A percentile compares a stretch with the other conserved stretches of the same genome.
Conservation (phyloP, 2,888 invertebrate genomes). For the Pristionchus arcanus region DNA sequence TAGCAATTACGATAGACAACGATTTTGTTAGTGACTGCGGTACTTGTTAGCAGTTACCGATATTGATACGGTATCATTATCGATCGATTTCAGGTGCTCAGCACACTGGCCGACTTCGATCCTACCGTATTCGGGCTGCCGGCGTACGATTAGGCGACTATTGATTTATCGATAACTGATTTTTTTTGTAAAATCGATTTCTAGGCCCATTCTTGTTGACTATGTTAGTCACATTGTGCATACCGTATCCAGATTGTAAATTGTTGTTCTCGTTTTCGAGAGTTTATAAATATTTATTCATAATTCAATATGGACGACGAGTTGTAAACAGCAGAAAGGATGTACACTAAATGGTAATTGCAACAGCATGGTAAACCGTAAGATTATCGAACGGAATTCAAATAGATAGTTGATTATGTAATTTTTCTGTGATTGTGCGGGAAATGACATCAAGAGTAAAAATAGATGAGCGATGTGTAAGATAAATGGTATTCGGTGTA, state of each 20-base stretch:
- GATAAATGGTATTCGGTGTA: no score
- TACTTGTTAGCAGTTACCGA: background rate
- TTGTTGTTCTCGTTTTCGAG: background rate
- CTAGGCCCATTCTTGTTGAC: background rate
- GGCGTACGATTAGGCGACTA: conserved; percentile 54
- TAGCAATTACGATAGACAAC: no score
- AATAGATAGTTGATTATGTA: no score
- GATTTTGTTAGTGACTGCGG: no score
- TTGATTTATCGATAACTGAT: background rate
- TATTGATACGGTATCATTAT: background rate
- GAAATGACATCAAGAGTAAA: no score
- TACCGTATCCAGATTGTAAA: background rate
- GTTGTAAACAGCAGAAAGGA: background rate
- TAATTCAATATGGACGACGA: background rate
- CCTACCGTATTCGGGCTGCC: conserved; percentile 74
- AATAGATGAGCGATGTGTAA: no score
- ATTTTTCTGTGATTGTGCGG: no score
- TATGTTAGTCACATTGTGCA: conserved; percentile 21
- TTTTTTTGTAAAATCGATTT: background rate
- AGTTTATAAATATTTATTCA: background rate
- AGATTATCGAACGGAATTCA: no score
- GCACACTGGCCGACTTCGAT: conserved; percentile 70
- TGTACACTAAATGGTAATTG: no score
- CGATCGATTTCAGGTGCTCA: conserved; percentile 63
- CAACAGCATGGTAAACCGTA: no score